Conservation (phyloP, 2,888 invertebrate genomes). For the Helobdella robusta region DNA sequence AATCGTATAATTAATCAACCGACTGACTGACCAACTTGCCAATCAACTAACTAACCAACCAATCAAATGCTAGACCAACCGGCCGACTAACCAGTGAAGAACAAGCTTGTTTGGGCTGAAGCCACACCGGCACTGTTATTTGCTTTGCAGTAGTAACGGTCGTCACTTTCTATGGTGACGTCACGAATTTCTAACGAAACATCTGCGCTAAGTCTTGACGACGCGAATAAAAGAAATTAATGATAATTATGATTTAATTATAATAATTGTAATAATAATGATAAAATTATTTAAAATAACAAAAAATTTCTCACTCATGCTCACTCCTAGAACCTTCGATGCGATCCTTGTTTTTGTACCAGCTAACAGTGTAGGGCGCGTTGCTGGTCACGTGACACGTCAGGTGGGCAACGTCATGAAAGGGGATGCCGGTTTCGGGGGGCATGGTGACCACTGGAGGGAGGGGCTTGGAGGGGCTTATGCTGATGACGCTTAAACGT, state of each 20-base stretch:
- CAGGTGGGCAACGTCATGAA: slow-evolving; percentile 54
- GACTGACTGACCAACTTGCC: too few species aligned
- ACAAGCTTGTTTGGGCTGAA: too few species aligned
- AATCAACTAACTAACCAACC: too few species aligned
- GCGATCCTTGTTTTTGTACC: slow-evolving; percentile 51
- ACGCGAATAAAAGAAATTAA: not conserved
- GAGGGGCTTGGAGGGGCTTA: slow-evolving; percentile 57
- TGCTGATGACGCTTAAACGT: slow-evolving; percentile 60
- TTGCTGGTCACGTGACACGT: slow-evolving; percentile 59
- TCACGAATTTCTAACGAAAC: too few species aligned
- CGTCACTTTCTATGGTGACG: too few species aligned
- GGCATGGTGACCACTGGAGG: slow-evolving; percentile 55
- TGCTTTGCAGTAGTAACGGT: too few species aligned
- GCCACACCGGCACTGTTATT: too few species aligned
- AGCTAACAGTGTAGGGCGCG: slow-evolving; percentile 57
- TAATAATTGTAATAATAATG: not conserved
- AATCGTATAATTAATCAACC: too few species aligned
- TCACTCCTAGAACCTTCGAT: slow-evolving; percentile 36
- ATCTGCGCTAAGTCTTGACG: too few species aligned
- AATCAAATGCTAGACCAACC: too few species aligned
- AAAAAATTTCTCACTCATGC: not conserved
- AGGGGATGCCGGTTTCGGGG: slow-evolving; percentile 46
- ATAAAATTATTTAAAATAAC: not conserved
- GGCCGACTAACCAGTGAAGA: too few species aligned
- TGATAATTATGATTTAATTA: not conserved